A percentile compares a stretch with the other conserved stretches of the same genome.
These are phyloP conservation scores for Drosophila yooni DNA, from an alignment of 2,888 invertebrate genomes.

Conservation along the genomic window DNA sequence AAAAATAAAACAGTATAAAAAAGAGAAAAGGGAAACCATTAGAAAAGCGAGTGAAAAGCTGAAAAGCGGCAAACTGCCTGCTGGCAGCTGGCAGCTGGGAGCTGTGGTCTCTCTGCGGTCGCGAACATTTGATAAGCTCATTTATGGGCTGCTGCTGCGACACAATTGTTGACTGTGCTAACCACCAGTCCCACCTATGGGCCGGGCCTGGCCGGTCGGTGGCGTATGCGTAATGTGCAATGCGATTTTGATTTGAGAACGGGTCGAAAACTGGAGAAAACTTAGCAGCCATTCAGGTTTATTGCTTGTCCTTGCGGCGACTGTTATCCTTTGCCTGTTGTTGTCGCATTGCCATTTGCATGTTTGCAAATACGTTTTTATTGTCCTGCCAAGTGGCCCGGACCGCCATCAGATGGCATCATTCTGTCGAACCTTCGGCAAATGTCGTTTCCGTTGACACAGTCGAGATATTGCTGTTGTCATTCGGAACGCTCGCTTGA, in stretches of 20 bases:
- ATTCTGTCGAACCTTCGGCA: slow-evolving; percentile 8
- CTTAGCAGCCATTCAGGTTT: slow-evolving; percentile 43
- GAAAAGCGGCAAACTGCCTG: slow-evolving; percentile 16
- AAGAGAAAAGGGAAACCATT: slow-evolving; percentile 42
- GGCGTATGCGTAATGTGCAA: slow-evolving; percentile 43
- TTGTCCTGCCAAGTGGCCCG: slow-evolving; percentile 45
- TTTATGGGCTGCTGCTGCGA: slow-evolving; percentile 28
- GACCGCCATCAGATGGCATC: background rate
- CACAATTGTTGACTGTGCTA: slow-evolving; percentile 18
- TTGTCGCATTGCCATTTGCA: slow-evolving; percentile 64
- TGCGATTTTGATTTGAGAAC: slow-evolving; percentile 30
- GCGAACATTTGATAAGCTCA: slow-evolving; percentile 51
- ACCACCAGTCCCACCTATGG: background rate
- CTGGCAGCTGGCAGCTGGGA: slow-evolving; percentile 23
- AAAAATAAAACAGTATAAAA: slow-evolving; percentile 16
- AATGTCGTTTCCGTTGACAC: slow-evolving; percentile 40
- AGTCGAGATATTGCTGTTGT: slow-evolving; percentile 34
- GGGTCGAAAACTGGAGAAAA: slow-evolving; percentile 8
- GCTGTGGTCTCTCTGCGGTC: slow-evolving; percentile 40
- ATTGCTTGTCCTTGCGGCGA: slow-evolving; percentile 38
- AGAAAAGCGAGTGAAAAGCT: slow-evolving; percentile 18
- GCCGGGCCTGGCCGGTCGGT: background rate
- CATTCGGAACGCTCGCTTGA: slow-evolving; percentile 39
- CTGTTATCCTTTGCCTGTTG: slow-evolving; percentile 53
- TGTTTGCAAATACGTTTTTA: slow-evolving; percentile 56